These are phyloP conservation scores for Druceiella hillmani DNA, from an alignment of 2,888 invertebrate genomes.

Conservation along the genomic window DNA sequence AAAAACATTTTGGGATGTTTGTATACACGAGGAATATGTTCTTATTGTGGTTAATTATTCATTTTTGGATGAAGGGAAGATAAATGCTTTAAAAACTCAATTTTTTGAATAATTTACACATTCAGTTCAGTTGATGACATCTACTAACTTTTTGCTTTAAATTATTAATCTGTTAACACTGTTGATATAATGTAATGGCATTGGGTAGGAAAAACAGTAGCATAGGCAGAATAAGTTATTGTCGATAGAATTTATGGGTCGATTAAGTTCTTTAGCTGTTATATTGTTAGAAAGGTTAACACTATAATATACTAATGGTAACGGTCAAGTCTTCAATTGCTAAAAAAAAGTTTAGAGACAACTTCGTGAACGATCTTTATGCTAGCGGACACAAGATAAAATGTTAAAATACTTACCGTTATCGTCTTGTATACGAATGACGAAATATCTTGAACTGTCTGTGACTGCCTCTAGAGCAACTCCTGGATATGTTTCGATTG, in stretches of 20 bases:
- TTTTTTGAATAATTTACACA: too few relatives aligned
- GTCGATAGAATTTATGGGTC: too few relatives aligned
- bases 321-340: not conserved
- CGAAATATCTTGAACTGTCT: conserved; percentile 97
- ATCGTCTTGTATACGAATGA: conserved; percentile 90
- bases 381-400: not conserved
- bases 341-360: not conserved
- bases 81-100: too few relatives aligned
- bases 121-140: too few relatives aligned
- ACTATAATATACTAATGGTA: conserved; percentile 4
- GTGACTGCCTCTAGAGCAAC: conserved; percentile 92
- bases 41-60: too few relatives aligned
- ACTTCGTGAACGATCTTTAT: not conserved
- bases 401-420: conserved; percentile 55
- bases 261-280: too few relatives aligned
- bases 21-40: not conserved
- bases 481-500: conserved; percentile 93
- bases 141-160: too few relatives aligned
- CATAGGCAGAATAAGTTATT: too few relatives aligned
- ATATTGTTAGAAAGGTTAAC: conserved; percentile 1
- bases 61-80: too few relatives aligned
- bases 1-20: conserved; percentile 4
- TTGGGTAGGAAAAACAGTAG: too few relatives aligned
- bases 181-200: too few relatives aligned
- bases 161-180: too few relatives aligned